Base-by-base conservation (phyloP, 1,140 invertebrate genomes). In the Mizuhopecten yessoensis region DNA sequence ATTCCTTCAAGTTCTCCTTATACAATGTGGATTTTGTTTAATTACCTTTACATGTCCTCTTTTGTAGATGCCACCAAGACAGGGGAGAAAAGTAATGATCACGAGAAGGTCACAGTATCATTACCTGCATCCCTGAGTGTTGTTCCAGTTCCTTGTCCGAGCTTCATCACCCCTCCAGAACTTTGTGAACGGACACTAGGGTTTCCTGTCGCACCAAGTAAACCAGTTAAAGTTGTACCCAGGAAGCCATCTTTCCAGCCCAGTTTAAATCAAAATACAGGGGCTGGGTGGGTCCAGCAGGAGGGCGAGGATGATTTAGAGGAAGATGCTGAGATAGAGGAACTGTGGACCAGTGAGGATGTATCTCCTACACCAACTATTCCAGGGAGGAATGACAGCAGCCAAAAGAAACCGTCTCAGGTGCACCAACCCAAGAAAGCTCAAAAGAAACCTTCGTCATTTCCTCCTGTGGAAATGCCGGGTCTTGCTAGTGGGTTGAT, bases 401-500 rank as follows among this genome's bases (percentile, higher is more conserved):
- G 57, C n/a, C 57, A 75, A 75, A 75, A 29, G n/a, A 75, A n/a
- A 29, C 57, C 57, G 9, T 29, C 57, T 29, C 57, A 75, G 57
- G 7, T n/a, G 3, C n/a, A n/a, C 23, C 57, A 75, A 75, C 5
- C 57, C 23, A 75, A 75, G n/a, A 75, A 75, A 75, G 11, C 23
- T 75, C 57, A 75, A 75, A 75, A 75, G 57, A 75, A 75, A 75
- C 57, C 57, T 29, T 75, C 57, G 23, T 75, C 57, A 29, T 75
- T 29, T 75, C 7, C 57, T 13, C 29, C 57, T 5, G 5, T 75
- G 57, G 57, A 75, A 75, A 29, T 29, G 11, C 57, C n/a, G n/a
- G 57, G 2, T 75, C 57, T 75, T 17, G n/a, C n/a, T 29, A 75
- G 57, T 75, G 57, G 57, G n/a, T 75, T 75, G 17, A 75, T 29